A percentile compares a stretch with the other conserved stretches of the same genome.
Conservation (phyloP, 1,140 invertebrate species). For the Drosophila obscura region DNA sequence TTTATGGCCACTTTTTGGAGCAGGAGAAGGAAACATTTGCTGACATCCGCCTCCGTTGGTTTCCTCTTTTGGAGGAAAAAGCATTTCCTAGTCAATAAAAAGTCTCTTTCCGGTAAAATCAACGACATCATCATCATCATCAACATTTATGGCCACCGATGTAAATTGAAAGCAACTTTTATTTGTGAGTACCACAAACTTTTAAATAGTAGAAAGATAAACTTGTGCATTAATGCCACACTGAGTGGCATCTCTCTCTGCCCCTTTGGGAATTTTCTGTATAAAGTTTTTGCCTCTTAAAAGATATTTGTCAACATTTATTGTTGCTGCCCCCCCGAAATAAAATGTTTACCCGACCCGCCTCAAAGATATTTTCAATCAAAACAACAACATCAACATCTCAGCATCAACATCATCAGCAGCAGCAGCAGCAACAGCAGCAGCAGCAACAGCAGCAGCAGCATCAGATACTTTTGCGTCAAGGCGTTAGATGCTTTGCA, state of each 20-base stretch:
- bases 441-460: neutral
- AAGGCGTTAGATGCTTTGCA: conserved; percentile 68
- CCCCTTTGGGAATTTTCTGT: neutral
- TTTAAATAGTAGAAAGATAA: conserved; percentile 23
- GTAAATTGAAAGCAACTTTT: conserved; percentile 47
- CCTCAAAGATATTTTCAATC: conserved; percentile 56
- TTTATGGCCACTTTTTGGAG: neutral
- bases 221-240: conserved; percentile 42
- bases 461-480: conserved; percentile 19
- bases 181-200: conserved; percentile 32
- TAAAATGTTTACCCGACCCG: conserved; percentile 4
- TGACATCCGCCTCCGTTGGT: conserved; percentile 52
- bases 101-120: conserved; percentile 40
- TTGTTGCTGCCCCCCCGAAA: conserved; percentile 6
- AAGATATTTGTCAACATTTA: conserved; percentile 32
- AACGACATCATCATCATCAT: conserved; percentile 40
- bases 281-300: conserved; percentile 15
- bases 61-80: conserved; percentile 32
- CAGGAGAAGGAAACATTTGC: conserved; percentile 28
- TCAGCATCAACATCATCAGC: conserved; percentile 13
- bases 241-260: neutral
- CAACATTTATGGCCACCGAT: conserved; percentile 17
- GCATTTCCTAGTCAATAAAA: conserved; percentile 61
- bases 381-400: conserved; percentile 41
- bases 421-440: conserved; percentile 23